phyloP scores from a whole-genome alignment of 1,140 invertebrate species.

The Megalonaias nervosa region DNA sequence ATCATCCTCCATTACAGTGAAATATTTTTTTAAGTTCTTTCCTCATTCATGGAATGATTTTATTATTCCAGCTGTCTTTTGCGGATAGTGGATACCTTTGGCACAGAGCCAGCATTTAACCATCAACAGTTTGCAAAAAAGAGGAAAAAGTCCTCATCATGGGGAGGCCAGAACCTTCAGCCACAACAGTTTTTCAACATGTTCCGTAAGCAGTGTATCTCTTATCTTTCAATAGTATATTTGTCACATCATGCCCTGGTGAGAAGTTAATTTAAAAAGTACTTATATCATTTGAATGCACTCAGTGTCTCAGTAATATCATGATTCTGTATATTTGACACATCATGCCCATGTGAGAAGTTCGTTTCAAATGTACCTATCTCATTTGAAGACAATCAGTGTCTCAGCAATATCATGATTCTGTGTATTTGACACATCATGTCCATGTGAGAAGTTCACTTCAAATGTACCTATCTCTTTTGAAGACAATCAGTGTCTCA shows the following conservation, averaged over 20 bases:
- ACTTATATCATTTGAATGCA: background rate
- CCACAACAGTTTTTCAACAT: conserved; percentile 72
- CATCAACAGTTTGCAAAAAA: conserved; percentile 64
- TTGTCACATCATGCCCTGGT: no score
- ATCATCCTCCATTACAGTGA: no score
- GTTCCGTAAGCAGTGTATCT: conserved; percentile 68
- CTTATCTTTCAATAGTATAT: background rate
- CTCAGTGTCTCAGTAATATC: background rate
- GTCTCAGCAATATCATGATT: background rate
- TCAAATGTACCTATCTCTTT: background rate
- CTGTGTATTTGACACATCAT: background rate
- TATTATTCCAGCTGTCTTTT: conserved; percentile 65
- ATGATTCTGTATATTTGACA: background rate
- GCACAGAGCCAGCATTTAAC: conserved; percentile 72
- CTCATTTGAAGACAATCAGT: background rate
- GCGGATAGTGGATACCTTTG: conserved; percentile 72
- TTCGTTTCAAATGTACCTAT: background rate
- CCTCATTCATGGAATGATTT: no score
- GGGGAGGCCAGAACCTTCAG: conserved; percentile 71
- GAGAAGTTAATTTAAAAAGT: background rate
- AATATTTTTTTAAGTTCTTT: no score
- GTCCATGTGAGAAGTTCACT: no score
- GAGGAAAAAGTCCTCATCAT: conserved; percentile 67
- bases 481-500: background rate
- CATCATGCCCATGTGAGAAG: background rate